Base-by-base conservation (phyloP, 2,113 vertebrate genomes). In the Rhinichthys klamathensis region DNA sequence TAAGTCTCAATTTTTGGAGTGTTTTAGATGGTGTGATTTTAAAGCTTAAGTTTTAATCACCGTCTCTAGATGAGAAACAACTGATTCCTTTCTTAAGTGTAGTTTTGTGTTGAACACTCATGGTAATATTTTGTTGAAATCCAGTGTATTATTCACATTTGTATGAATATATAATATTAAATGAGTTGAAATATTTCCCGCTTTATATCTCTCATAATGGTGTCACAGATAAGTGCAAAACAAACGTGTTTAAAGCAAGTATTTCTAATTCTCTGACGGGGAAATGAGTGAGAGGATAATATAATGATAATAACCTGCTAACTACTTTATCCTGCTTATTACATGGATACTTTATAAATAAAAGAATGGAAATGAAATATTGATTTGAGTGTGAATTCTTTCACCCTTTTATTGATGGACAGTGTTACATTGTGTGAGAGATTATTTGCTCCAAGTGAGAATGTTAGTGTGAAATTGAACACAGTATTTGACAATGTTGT, bases 81-180 rank as follows among this genome's bases (percentile, higher is more conserved):
- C 13, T 11, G 9, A 70, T 41, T 10, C 32, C 32, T n/a, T n/a
- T n/a, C 4, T 30, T 10, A 9, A 11, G 1, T 27, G 46, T 49
- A 13, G 25, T n/a, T 12, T 2, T 70, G 65, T 73, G 69, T 72
- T 9, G 12, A 41, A n/a, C 6, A 4, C 41, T 46, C 23, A 25
- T n/a, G 70, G 9, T n/a, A 5, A 72, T 41, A 72, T 72, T 12
- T 44, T 49, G 35, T 41, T 70, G 32, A 70, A 30, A 23, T 38
- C 32, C 69, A 13, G 38, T 73, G 38, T 30, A 9, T 78, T 60
- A n/a, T 23, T 78, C 32, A 41, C 76, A n/a, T 32, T 15, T 78
- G 32, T n/a, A 25, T 60, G 21, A 60, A 3, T 78, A 38, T 41
- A 2, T 73, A 13, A 74, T 74, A 79, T 79, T 58, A 79, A 79